Evolutionary conservation across 1,140 invertebrate species (phyloP).

Genomic region (Aleiodes sp.): DNA sequence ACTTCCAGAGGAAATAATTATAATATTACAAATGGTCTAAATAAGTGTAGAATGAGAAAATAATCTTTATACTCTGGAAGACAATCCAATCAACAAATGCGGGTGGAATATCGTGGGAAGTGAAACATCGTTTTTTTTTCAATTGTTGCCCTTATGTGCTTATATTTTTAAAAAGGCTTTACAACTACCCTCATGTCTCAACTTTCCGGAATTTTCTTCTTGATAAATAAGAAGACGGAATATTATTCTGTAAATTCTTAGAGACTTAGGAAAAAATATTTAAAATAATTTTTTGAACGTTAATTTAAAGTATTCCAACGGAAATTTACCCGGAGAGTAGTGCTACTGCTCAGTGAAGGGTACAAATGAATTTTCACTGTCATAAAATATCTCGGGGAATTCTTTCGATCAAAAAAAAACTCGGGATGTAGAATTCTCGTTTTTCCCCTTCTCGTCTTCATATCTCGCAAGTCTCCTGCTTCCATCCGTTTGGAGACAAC

Average conservation of each 20-base stretch:
- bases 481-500: conserved; percentile 10
- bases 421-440: background rate
- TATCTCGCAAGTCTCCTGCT: background rate
- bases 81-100: conserved; percentile 37
- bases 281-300: background rate
- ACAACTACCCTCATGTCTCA: conserved; percentile 18
- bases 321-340: background rate
- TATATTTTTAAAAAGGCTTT: conserved; percentile 12
- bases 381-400: conserved; percentile 29
- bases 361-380: background rate
- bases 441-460: background rate
- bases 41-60: conserved; percentile 16
- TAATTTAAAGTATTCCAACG: too few relatives aligned
- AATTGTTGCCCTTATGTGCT: conserved; percentile 32
- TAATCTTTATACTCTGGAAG: conserved; percentile 27
- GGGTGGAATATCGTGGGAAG: conserved; percentile 40
- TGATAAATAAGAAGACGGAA: conserved; percentile 56
- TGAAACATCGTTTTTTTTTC: conserved; percentile 4
- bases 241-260: too few relatives aligned
- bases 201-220: conserved; percentile 45
- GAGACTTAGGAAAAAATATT: too few relatives aligned
- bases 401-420: conserved; percentile 23
- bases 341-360: too few relatives aligned
- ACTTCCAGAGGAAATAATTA: background rate
- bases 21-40: background rate